These are phyloP conservation scores for Torymus texanus DNA, from an alignment of 2,888 invertebrate species.

Conservation along the genomic window DNA sequence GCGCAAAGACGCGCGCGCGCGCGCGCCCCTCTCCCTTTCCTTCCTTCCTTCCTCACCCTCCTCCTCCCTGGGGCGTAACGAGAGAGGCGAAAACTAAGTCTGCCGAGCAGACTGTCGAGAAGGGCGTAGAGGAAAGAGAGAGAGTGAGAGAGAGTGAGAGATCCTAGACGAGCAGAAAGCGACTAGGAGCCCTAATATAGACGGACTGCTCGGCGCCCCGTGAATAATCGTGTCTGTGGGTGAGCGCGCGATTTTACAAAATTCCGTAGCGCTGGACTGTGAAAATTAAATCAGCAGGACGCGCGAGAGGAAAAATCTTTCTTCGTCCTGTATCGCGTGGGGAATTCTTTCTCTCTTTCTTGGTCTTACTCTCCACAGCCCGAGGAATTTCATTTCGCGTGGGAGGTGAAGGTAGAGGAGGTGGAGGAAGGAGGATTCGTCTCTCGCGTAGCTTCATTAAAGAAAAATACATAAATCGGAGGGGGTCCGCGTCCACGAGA, in stretches of 20 bases:
- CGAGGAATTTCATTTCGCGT: slow-evolving; percentile 46
- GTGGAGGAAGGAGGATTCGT: too few species aligned
- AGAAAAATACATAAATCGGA: slow-evolving; percentile 56
- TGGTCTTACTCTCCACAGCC: background rate
- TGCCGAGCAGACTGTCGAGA: slow-evolving; percentile 22
- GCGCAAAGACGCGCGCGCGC: slow-evolving; percentile 27
- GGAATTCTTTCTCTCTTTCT: too few species aligned
- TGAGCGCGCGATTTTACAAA: slow-evolving; percentile 13
- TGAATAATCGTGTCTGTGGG: slow-evolving; percentile 58
- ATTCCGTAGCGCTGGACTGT: slow-evolving; percentile 50
- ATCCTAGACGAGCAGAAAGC: background rate
- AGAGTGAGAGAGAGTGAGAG: background rate
- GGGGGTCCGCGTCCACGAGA: background rate
- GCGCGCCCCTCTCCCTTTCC: too few species aligned
- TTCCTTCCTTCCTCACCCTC: background rate
- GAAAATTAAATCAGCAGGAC: slow-evolving; percentile 52
- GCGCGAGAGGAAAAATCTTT: slow-evolving; percentile 17
- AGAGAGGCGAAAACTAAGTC: slow-evolving; percentile 34
- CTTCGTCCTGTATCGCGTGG: slow-evolving; percentile 13
- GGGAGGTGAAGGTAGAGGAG: background rate
- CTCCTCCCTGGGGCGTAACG: background rate
- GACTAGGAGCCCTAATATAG: slow-evolving; percentile 32
- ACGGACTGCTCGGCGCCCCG: slow-evolving; percentile 54
- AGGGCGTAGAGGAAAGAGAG: background rate
- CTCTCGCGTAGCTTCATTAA: slow-evolving; percentile 49